Percentiles rank a stretch among this genome's conserved stretches.
phyloP scores from a whole-genome alignment of 2,888 invertebrate species.

The Drosophila kambysellisi region DNA sequence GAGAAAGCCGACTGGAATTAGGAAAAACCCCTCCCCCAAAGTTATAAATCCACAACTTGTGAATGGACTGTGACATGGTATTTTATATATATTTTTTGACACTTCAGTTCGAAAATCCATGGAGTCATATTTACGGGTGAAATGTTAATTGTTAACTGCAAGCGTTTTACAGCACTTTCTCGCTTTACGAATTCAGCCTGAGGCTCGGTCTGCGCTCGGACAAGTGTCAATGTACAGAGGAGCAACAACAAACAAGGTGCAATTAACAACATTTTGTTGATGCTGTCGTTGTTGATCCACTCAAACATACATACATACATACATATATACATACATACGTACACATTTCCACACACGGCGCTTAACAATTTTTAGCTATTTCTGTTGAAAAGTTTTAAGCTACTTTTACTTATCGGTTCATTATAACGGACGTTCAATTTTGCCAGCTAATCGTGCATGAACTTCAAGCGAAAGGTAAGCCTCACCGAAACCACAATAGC shows the following conservation, averaged over 20 bases:
- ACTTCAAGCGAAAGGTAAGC: slow-evolving; percentile 69
- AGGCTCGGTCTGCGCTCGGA: slow-evolving; percentile 23
- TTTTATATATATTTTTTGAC: slow-evolving; percentile 39
- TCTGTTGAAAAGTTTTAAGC: slow-evolving; percentile 70
- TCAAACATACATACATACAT: not conserved
- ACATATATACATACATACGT: not conserved
- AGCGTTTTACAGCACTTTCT: slow-evolving; percentile 64
- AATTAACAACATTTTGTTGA: slow-evolving; percentile 68
- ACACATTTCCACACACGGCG: slow-evolving; percentile 10
- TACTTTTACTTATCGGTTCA: slow-evolving; percentile 81
- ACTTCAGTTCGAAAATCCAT: slow-evolving; percentile 56
- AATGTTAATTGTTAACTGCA: slow-evolving; percentile 71
- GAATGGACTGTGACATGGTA: slow-evolving; percentile 11
- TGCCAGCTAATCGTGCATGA: slow-evolving; percentile 78
- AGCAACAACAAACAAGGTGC: slow-evolving; percentile 49
- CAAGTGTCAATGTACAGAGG: slow-evolving; percentile 70
- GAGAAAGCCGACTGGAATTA: slow-evolving; percentile 42
- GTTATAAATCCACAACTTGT: slow-evolving; percentile 55
- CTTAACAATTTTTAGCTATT: slow-evolving; percentile 44
- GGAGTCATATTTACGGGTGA: slow-evolving; percentile 63
- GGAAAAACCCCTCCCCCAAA: slow-evolving; percentile 38
- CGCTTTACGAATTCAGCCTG: slow-evolving; percentile 41
- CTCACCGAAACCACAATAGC: slow-evolving; percentile 25
- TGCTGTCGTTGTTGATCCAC: slow-evolving; percentile 8
- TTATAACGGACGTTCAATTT: slow-evolving; percentile 70